Evolutionary conservation across 2,888 invertebrate genomes (phyloP).

Genomic region (Catocala sponsa): DNA sequence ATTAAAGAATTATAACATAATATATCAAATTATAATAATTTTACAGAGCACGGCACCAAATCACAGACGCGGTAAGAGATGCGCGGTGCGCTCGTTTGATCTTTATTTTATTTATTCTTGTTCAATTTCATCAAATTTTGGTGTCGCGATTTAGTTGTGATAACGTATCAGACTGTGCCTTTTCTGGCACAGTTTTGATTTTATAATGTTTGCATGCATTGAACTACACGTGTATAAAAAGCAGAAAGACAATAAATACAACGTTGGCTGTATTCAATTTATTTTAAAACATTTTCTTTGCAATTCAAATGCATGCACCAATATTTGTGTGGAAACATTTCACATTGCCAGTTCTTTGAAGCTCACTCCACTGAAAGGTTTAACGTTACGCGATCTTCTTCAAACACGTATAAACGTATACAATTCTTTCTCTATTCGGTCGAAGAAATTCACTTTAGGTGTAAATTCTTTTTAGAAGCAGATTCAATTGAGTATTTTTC

Average conservation of each 20-base stretch:
- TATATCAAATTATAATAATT: too few relatives aligned
- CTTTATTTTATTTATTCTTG: too few relatives aligned
- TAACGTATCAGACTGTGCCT: too few relatives aligned
- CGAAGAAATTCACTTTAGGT: neutral
- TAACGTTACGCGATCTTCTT: slow-evolving; percentile 1
- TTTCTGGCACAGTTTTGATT: too few relatives aligned
- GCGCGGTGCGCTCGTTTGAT: too few relatives aligned
- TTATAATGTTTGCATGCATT: too few relatives aligned
- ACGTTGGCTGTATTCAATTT: neutral
- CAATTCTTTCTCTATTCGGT: slow-evolving; percentile 2
- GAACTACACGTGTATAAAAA: too few relatives aligned
- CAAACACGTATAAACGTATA: neutral
- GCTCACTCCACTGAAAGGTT: neutral
- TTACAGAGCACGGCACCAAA: too few relatives aligned
- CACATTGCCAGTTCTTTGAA: neutral
- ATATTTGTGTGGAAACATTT: neutral
- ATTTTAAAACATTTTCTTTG: neutral
- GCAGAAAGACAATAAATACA: neutral
- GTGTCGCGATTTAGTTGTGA: too few relatives aligned
- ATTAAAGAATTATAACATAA: too few relatives aligned
- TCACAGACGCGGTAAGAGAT: too few relatives aligned
- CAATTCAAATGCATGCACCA: neutral
- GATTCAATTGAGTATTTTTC: neutral
- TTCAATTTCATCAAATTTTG: too few relatives aligned
- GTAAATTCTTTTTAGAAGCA: neutral